A percentile compares a stretch with the other conserved stretches of the same genome.
These are phyloP conservation scores for Selene dorsalis DNA, from an alignment of 2,797 vertebrate species.

Conservation along the genomic window DNA sequence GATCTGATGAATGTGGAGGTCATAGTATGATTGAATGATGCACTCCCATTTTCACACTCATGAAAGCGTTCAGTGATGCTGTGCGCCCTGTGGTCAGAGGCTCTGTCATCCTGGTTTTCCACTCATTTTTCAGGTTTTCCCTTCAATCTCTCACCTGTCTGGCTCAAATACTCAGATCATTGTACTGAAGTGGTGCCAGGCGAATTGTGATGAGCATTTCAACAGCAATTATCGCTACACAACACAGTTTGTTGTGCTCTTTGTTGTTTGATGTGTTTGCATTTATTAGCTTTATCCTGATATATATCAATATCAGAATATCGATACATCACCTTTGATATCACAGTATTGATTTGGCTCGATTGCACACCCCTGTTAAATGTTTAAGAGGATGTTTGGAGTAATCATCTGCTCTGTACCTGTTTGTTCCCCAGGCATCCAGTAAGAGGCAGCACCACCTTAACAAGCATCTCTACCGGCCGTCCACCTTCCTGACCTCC, in stretches of 20 bases:
- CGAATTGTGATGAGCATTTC: neutral
- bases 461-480: constrained; percentile 98
- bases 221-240: neutral
- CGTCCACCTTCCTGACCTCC: constrained; percentile 98
- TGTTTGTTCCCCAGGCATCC: constrained; percentile 85
- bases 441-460: constrained; percentile 96
- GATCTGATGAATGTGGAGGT: no score
- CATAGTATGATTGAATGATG: no score
- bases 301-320: neutral
- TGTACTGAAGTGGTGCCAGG: neutral
- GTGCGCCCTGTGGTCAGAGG: no score
- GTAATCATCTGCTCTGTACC: neutral
- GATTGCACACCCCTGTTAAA: no score
- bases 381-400: no score
- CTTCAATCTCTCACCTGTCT: no score
- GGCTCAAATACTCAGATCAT: no score
- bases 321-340: neutral
- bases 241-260: neutral
- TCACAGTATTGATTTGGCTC: neutral
- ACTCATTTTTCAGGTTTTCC: no score
- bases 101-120: no score
- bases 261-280: neutral
- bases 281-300: neutral
- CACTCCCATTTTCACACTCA: no score
- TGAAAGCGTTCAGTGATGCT: no score